Evolutionary conservation across 1,140 invertebrate genomes (phyloP), one percentile per base, ranked within the genome.

Genomic region (Homarus americanus): DNA sequence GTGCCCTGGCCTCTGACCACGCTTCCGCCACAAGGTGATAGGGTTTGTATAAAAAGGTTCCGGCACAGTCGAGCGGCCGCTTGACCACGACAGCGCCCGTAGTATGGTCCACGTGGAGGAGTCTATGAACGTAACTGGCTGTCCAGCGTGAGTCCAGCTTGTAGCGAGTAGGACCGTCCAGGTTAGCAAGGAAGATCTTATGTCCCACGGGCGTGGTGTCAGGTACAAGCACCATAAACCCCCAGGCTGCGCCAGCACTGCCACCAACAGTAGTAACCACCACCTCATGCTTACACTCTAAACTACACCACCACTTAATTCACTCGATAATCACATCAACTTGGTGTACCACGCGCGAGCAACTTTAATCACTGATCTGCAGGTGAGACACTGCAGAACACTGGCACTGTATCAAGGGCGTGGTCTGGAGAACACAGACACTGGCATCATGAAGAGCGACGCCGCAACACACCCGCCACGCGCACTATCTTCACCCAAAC

Each of bases 21-120:
- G 97, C 97, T 93, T 98, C 97, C 86, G 98, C 96, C 94, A 97
- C 97, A 92, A 97, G 96, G 5, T 97, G 97, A 94, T 98, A 97
- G 28, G 98, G 95, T 92, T 97, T 96, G 0, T 97, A 97, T 93
- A 98, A 97, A 82, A 96, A 96, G 12, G 97, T 95, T 41, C 97
- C 97, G 91, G 97, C 96, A 94, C 97, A 98, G 92, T 96, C 95
- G n/a, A 98, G 94, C 24, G 94, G 94, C 92, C 96, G 96, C 88
- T 96, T 96, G n/a, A 98, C 94, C 1, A 95, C 96, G n/a, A 98
- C 96, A 79, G 96, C 95, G 1, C 97, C 97, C 78, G 95, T 96
- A 92, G 96, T 96, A 53, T 96, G 95, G 93, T 97, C 96, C 40
- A 98, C 97, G 88, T 96, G 95, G 69, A 98, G 95, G 76, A 98